These are phyloP conservation scores for Trichechus manatus DNA, from an alignment of 2,113 vertebrate genomes.

Conservation along the genomic window DNA sequence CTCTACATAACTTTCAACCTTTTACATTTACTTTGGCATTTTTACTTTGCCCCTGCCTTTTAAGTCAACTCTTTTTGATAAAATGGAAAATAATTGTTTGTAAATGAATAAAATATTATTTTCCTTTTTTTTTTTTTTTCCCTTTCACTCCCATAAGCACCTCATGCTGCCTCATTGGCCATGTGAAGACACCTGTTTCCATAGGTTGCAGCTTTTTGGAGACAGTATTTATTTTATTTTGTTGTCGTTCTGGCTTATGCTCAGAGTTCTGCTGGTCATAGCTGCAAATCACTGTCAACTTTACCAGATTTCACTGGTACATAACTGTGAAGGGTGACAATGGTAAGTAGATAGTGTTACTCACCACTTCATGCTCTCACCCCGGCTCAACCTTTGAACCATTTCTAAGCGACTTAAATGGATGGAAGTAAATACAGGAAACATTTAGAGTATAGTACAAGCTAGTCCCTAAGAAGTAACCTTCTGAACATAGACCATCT, in stretches of 20 bases:
- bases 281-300: background rate
- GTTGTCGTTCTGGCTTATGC: background rate
- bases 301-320: background rate
- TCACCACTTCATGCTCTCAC: background rate
- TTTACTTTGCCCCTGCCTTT: conserved; percentile 40
- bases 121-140: background rate
- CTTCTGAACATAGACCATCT: background rate
- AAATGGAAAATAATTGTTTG: conserved; percentile 40
- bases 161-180: background rate
- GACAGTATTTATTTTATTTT: background rate
- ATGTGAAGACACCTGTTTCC: background rate
- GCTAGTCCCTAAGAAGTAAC: background rate
- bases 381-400: background rate
- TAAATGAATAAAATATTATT: conserved; percentile 38
- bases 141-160: background rate
- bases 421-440: background rate
- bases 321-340: background rate
- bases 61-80: conserved; percentile 6
- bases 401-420: background rate
- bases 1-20: background rate
- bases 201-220: background rate
- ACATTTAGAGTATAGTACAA: background rate
- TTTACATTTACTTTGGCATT: conserved; percentile 21
- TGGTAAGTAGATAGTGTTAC: background rate
- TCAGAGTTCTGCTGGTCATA: background rate